A percentile compares a stretch with the other conserved stretches of the same genome.
phyloP scores from a whole-genome alignment of 2,888 invertebrate genomes.

The Tipula confusa region DNA sequence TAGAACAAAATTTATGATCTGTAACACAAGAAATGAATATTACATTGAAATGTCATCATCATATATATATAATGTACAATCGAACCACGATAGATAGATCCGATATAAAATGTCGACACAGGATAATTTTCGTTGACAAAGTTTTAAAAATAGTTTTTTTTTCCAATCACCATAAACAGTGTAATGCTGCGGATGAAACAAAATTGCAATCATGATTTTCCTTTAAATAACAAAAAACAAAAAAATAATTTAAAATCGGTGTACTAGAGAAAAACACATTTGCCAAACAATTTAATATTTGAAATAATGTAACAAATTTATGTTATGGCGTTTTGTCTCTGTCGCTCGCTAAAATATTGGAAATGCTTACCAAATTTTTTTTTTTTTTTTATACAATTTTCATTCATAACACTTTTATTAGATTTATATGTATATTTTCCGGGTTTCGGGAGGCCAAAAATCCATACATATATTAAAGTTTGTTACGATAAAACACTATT shows the following conservation, averaged over 20 bases:
- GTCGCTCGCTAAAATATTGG: constrained; percentile 5
- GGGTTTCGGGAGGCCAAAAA: neutral
- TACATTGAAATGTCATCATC: constrained; percentile 15
- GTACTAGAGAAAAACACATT: constrained; percentile 3
- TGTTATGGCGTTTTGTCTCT: too few relatives aligned
- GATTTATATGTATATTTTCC: constrained; percentile 20
- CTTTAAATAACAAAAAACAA: neutral
- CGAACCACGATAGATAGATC: neutral
- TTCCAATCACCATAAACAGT: neutral
- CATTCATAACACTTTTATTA: neutral
- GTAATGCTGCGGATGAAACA: neutral
- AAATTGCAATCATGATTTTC: neutral
- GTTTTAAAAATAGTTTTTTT: neutral
- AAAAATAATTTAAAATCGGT: neutral
- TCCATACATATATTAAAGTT: neutral
- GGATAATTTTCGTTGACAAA: too few relatives aligned
- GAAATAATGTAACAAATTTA: constrained; percentile 3
- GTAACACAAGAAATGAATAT: neutral
- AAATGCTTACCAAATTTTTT: neutral
- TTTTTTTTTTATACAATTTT: neutral
- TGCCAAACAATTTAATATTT: neutral
- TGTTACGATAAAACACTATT: constrained; percentile 12
- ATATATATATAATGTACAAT: too few relatives aligned
- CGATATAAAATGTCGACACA: neutral
- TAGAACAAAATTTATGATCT: neutral